Evolutionary conservation across 2,888 invertebrate species (phyloP), one percentile per base, ranked within the genome.

Genomic region (Nezara viridula): DNA sequence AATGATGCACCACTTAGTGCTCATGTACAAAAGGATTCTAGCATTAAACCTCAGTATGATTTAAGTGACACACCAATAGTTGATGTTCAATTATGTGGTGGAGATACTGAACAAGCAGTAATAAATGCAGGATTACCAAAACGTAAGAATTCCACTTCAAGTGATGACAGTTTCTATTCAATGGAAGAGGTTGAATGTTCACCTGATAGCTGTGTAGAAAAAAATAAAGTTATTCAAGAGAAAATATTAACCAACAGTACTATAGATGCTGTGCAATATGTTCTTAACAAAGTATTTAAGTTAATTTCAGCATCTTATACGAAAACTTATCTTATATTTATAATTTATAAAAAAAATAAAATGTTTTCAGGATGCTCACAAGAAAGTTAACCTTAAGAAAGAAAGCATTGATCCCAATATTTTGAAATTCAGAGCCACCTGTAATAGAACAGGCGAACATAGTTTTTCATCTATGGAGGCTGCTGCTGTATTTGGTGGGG

Each of bases 391-490:
- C 37, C 4, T 40, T 44, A n/a, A 10, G 14, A 81, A 81, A 14
- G 9, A 81, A 81, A 81, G n/a, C 44, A 12, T 90, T 32, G 87
- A 90, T 37, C 90, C 92, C 66, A 91, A 92, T 89, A 90, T 93
- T 85, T 90, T 93, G 40, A 92, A 92, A 89, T 95, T 93, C 90
- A 92, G 95, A 90, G 94, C 94, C 14, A 94, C 95, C 0, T 95
- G 95, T 91, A 93, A 94, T 90, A 92, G 95, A 85, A 92, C 92
- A 73, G 95, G 95, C 2, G 92, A 92, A n/a, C 95, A 95, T 92
- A 92, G 92, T 4, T 95, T 95, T 92, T 93, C 93, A 88, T 95
- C 95, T 0, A 93, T 93, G 91, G 94, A 94, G 85, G 94, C 94
- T 40, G 94, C 94, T 12, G 92, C 92, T 24, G 92, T 92, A 88